phyloP scores from a whole-genome alignment of 2,888 invertebrate genomes.

The Spilosoma lubricipeda region DNA sequence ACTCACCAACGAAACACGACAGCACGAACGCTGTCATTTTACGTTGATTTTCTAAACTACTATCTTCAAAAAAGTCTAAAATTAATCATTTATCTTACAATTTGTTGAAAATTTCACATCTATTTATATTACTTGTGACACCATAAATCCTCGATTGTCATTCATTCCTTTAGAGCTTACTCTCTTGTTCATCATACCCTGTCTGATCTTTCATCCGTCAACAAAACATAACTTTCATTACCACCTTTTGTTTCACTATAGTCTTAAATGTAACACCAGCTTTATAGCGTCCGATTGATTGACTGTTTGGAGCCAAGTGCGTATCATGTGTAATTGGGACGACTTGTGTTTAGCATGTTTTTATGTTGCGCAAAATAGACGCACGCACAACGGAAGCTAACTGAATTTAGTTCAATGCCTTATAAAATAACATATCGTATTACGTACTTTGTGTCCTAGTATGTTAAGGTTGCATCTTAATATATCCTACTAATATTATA shows the following conservation, averaged over 20 bases:
- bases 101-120: neutral
- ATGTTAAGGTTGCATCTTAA: slow-evolving; percentile 3
- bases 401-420: slow-evolving; percentile 18
- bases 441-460: slow-evolving; percentile 2
- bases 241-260: neutral
- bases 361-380: slow-evolving; percentile 12
- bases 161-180: neutral
- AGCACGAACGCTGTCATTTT: too few relatives aligned
- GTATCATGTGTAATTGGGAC: slow-evolving; percentile 9
- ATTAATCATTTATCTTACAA: neutral
- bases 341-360: slow-evolving; percentile 16
- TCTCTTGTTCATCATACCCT: neutral
- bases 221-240: too few relatives aligned
- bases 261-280: neutral
- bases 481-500: too few relatives aligned
- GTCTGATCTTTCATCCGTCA: too few relatives aligned
- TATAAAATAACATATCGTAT: slow-evolving; percentile 1
- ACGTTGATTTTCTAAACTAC: too few relatives aligned
- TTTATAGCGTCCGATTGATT: slow-evolving; percentile 6
- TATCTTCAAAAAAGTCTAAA: neutral
- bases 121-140: neutral
- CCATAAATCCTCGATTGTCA: neutral
- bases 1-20: too few relatives aligned
- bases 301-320: slow-evolving; percentile 12
- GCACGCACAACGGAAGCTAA: slow-evolving; percentile 10